Conservation (phyloP, 2,797 vertebrate genomes). For the Vultur gryphus region DNA sequence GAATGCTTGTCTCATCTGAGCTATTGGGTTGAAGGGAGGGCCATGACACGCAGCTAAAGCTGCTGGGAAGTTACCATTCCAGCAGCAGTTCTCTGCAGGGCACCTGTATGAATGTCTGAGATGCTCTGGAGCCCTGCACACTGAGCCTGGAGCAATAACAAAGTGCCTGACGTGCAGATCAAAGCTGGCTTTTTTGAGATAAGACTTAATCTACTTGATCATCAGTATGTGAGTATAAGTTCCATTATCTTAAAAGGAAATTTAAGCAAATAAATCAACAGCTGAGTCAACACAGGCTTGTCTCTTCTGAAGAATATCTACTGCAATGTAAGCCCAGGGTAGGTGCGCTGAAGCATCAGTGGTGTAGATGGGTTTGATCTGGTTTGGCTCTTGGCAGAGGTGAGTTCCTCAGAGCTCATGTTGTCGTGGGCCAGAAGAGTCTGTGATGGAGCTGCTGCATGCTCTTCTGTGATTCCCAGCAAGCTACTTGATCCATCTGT, state of each 20-base stretch:
- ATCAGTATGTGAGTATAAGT: not conserved
- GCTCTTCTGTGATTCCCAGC: not conserved
- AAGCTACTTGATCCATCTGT: not conserved
- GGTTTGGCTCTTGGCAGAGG: not conserved
- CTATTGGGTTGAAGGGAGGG: not conserved
- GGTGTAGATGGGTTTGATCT: not conserved
- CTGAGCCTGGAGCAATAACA: not conserved
- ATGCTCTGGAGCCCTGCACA: not conserved
- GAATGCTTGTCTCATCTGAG: not conserved
- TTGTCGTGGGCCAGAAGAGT: not conserved
- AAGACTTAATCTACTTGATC: not conserved
- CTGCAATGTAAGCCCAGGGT: fast-evolving
- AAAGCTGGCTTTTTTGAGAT: not conserved
- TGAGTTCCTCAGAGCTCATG: not conserved
- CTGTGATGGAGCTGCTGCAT: not conserved
- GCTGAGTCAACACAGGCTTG: not conserved
- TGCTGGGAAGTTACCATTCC: not conserved
- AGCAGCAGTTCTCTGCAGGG: not conserved
- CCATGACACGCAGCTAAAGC: not conserved
- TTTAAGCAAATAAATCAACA: not conserved
- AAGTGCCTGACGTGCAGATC: not conserved
- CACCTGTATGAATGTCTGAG: not conserved
- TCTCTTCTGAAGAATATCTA: not conserved
- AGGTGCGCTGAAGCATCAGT: not conserved
- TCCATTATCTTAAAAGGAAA: not conserved